phyloP scores from a whole-genome alignment of 1,140 invertebrate genomes.

The Hylaeus anthracinus region DNA sequence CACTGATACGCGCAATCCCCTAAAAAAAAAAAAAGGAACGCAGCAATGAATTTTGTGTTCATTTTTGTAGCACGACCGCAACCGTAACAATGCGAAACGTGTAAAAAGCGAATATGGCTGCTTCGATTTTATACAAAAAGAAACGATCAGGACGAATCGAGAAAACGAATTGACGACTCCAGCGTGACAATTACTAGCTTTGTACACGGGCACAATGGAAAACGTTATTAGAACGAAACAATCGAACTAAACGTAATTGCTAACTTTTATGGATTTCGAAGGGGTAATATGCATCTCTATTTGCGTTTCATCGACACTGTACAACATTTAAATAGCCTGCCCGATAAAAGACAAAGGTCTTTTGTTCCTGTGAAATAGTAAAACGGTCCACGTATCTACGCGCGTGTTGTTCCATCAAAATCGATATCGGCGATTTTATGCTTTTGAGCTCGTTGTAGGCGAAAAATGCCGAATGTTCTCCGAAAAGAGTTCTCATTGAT shows the following conservation, averaged over 20 bases:
- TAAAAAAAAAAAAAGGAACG: no score
- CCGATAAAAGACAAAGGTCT: conserved; percentile 23
- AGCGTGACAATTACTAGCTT: conserved; percentile 11
- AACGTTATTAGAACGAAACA: conserved; percentile 8
- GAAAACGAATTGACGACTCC: background rate
- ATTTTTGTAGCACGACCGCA: background rate
- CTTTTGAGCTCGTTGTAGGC: conserved; percentile 20
- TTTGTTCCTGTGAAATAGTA: conserved; percentile 2
- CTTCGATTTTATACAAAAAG: background rate
- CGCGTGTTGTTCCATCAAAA: conserved; percentile 27
- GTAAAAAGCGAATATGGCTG: background rate
- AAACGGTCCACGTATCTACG: conserved; percentile 11
- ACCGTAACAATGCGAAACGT: background rate
- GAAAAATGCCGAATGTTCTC: background rate
- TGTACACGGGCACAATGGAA: conserved; percentile 1
- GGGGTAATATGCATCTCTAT: conserved; percentile 10
- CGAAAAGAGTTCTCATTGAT: background rate
- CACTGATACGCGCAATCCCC: no score
- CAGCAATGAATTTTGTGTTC: background rate
- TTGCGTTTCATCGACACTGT: conserved; percentile 10
- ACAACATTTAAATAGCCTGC: conserved; percentile 1
- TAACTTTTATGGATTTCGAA: background rate
- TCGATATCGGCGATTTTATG: conserved; percentile 32
- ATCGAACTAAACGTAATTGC: background rate
- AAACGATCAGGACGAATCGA: background rate